Evolutionary conservation across 2,113 vertebrate genomes (phyloP), one percentile per base, ranked within the genome.

Genomic region (Menura novaehollandiae): DNA sequence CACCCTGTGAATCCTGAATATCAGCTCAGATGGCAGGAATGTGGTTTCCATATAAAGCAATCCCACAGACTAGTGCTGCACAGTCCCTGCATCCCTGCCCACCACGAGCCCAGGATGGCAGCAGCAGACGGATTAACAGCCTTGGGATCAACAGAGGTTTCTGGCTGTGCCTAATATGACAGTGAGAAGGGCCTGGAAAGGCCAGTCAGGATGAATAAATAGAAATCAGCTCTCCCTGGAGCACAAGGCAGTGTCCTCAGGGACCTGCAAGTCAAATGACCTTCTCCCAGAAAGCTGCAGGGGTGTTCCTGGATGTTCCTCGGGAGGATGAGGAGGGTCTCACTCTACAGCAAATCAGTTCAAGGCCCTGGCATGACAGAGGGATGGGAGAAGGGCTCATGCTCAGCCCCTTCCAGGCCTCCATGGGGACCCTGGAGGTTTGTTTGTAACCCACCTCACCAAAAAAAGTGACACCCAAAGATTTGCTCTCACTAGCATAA

Each of bases 61-160:
- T 13, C 12, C 22, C 66, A 10, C 2, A 1, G 26, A 15, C 12
- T 30, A 16, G 72, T 4, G 53, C 63, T 81, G n/a, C 44, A 27
- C 43, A 33, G 41, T 33, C 52, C 63, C 66, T 4, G 64, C 71
- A 33, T 9, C 75, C 32, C 71, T 28, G n/a, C 26, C 27, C 16
- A 8, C 39, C n/a, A 14, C 9, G 1, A 1, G 21, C 0, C 53
- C 7, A 30, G 59, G 13, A 1, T 1, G 43, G 71, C 43, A 79
- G 78, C 37, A 66, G 75, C 72, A 47, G 30, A 9, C 7, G 22
- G 56, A 59, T 11, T 2, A 24, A 21, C 30, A 62, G 19, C 0
- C 32, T 13, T 10, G 27, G 72, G 63, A 56, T 7, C 35, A 59
- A 2, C 3, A 15, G 28, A 41, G 68, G 20, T 11, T 69, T 23